Base-by-base conservation (phyloP, 2,113 vertebrate species). In the Sinosuthora webbiana region DNA sequence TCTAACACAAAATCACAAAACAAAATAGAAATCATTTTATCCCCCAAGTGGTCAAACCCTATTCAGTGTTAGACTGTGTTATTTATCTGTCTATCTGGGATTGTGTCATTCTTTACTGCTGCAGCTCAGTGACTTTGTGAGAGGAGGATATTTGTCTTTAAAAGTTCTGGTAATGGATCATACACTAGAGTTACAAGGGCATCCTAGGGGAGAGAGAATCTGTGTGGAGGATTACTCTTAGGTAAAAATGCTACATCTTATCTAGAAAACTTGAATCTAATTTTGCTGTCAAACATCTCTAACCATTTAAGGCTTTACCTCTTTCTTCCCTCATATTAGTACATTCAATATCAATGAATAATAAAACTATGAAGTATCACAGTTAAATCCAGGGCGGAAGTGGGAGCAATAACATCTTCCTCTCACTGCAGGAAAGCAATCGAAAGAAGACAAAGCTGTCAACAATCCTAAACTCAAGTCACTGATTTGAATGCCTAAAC, bases 21-120 rank as follows among this genome's bases (percentile, higher is more conserved):
- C 16, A 92, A 92, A 88, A 76, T 21, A 92, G 41, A 91, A 95
- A 97, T 90, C 6, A 83, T 90, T 74, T 95, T 93, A 85, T 82
- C 53, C 31, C 74, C 41, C 44, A 87, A 82, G 78, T 71, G 70
- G 49, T 76, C 62, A 93, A 82, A 87, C 11, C 17, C 17, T 84
- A 47, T 77, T 86, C 79, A 83, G 1, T 55, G 50, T 90, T 80
- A 42, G 18, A 47, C 37, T 77, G 30, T 55, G 44, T 85, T 95
- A 76, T 91, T 80, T 89, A 96, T 83, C 75, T 74, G 17, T 69
- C 78, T 92, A 2, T 92, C 57, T 90, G 35, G 4, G 31, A 80
- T 14, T 86, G n/a, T 90, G 39, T 53, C 50, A 80, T 94, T 90
- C 63, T 82, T 71, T 87, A 87, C 62, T 86, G 83, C 53, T 94